Evolutionary conservation across 35 echinoderm and acorn worm genomes (phyloP), one percentile per base, ranked within the genome.

Genomic region (Acanthaster planci): DNA sequence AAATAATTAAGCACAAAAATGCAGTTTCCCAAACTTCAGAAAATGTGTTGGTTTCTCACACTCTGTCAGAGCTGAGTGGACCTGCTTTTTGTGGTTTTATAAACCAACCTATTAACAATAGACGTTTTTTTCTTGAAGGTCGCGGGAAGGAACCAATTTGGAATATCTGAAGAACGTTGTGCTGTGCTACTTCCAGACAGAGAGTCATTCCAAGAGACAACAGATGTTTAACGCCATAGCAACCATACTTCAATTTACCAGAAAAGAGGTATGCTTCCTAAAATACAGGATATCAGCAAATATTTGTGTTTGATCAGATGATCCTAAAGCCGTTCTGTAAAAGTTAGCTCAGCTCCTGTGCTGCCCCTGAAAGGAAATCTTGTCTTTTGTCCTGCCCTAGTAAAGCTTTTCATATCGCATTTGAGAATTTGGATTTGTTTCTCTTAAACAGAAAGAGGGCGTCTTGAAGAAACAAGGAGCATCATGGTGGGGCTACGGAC

Each of bases 161-260:
- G 96, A 99, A 51, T 99, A 99, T 52, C 64, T 99, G 59, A 99
- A 99, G 88, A 99, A 99, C 59, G 96, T 99, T 18, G 92, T 99
- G 16, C 76, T 94, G 38, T 88, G 83, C 37, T 99, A 99, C 57
- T 77, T 94, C 12, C 80, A 86, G 59, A 94, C 88, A 12, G 96
- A 99, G 23, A 93, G 92, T 47, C 67, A 91, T 18, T 93, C 91
- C 17, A 90, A 85, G 1, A 99, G 91, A 55, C 82, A 86, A 37
- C 86, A 93, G 78, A 91, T 99, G 89, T 91, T 99, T 14, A 94
- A 86, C 80, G 96, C 92, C n/a, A 94, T 99, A 15, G 81, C 92
- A 52, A 90, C 96, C n/a, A 99, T 99, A 30, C 72, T 99, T 29
- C 96, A 99, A 35, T 99, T 99, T 59, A 99, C 88, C 40, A 85